Evolutionary conservation across 2,113 vertebrate species (phyloP).

Genomic region (Fregata magnificens): DNA sequence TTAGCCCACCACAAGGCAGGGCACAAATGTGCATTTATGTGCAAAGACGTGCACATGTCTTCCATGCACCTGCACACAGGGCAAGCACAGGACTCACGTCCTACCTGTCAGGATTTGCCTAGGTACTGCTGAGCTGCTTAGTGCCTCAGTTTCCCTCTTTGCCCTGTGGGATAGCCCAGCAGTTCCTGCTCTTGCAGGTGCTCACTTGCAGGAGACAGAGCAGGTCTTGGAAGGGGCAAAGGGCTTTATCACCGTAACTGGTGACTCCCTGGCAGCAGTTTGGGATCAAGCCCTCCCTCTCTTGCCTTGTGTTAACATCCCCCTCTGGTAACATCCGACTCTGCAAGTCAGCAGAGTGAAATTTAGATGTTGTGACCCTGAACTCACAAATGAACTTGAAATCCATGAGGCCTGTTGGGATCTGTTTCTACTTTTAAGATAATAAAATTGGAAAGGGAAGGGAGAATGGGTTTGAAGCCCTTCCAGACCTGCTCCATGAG

Average conservation of each 20-base stretch:
- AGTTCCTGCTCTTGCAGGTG: background rate
- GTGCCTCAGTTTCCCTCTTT: background rate
- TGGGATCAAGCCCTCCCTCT: background rate
- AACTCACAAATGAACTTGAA: background rate
- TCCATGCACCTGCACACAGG: background rate
- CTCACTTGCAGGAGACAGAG: background rate
- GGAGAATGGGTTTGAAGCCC: background rate
- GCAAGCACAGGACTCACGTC: accelerated
- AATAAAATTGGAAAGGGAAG: background rate
- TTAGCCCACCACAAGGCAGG: background rate
- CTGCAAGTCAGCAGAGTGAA: background rate
- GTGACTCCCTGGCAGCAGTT: background rate
- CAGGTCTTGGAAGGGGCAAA: background rate
- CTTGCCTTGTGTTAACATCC: background rate
- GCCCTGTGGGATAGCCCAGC: background rate
- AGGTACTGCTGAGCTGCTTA: background rate
- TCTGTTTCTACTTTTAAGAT: background rate
- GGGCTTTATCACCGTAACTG: background rate
- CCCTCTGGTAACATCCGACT: background rate
- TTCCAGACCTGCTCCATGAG: background rate
- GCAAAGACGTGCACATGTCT: background rate
- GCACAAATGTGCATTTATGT: background rate
- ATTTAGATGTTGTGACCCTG: background rate
- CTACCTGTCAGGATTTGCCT: background rate
- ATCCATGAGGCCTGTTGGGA: background rate